These are phyloP conservation scores for Spheniscus mendiculus DNA, from an alignment of 2,113 vertebrate genomes.

Conservation along the genomic window DNA sequence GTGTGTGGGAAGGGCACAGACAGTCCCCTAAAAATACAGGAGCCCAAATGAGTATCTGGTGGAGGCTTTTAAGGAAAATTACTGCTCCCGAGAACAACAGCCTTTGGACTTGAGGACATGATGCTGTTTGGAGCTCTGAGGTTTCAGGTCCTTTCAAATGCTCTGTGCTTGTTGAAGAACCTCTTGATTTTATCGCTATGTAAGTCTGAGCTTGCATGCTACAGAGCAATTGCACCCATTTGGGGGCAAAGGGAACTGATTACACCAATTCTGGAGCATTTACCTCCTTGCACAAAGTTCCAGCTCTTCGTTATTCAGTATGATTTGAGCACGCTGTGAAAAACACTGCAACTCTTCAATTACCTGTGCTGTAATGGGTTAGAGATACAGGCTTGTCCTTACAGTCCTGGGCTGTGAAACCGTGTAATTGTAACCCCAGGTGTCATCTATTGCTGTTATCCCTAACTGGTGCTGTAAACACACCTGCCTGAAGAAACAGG, in stretches of 20 bases:
- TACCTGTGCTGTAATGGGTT: background rate
- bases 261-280: background rate
- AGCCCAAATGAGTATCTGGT: background rate
- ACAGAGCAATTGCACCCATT: background rate
- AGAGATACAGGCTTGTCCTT: background rate
- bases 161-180: background rate
- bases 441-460: background rate
- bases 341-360: background rate
- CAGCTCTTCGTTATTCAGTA: background rate
- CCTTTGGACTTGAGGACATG: background rate
- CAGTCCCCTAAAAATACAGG: background rate
- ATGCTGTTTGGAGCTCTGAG: background rate
- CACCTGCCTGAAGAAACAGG: background rate
- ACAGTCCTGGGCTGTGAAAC: background rate
- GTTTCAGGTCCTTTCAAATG: background rate
- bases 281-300: background rate
- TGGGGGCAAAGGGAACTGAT: background rate
- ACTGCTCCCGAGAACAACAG: rapidly evolving
- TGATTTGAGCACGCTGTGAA: background rate
- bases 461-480: background rate
- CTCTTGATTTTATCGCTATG: background rate
- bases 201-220: background rate
- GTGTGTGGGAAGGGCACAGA: background rate
- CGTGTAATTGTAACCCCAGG: background rate
- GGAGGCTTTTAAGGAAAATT: background rate